These are phyloP conservation scores for Nineta flava DNA, from an alignment of 2,888 invertebrate genomes.

Conservation along the genomic window DNA sequence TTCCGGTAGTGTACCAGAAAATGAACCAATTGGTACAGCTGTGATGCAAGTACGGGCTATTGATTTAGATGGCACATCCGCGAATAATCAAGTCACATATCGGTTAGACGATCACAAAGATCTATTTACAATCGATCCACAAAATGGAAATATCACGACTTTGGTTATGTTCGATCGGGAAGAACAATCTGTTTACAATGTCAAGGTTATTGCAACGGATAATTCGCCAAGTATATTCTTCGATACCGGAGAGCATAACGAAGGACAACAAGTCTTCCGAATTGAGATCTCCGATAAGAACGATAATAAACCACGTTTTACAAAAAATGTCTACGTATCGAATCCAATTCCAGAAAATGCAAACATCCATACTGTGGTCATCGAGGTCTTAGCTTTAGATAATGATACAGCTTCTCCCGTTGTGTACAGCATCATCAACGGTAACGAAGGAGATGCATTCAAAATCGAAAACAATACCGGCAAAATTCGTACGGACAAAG, in stretches of 20 bases:
- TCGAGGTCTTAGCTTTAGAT: constrained; percentile 78
- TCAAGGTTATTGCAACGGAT: constrained; percentile 82
- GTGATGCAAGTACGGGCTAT: constrained; percentile 80
- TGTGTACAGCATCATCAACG: constrained; percentile 71
- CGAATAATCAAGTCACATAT: constrained; percentile 69
- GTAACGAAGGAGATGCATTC: constrained; percentile 77
- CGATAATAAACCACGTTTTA: constrained; percentile 85
- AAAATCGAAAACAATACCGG: constrained; percentile 73
- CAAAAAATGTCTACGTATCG: constrained; percentile 54
- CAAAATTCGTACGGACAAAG: constrained; percentile 61
- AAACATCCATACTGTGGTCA: constrained; percentile 66
- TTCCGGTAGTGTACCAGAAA: constrained; percentile 70
- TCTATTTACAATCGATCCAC: constrained; percentile 65
- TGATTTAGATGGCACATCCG: constrained; percentile 70
- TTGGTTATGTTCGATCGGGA: constrained; percentile 74
- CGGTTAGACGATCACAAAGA: constrained; percentile 52
- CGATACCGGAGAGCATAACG: constrained; percentile 51
- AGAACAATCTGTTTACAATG: constrained; percentile 64
- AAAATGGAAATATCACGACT: constrained; percentile 82
- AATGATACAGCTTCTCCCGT: constrained; percentile 78
- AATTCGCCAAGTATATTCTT: constrained; percentile 69
- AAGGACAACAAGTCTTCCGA: constrained; percentile 63
- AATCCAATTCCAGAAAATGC: constrained; percentile 68
- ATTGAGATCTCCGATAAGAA: constrained; percentile 92
- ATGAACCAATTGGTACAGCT: constrained; percentile 64